Conservation (phyloP, 2,888 invertebrate species). For the Leptopilina myrica region DNA sequence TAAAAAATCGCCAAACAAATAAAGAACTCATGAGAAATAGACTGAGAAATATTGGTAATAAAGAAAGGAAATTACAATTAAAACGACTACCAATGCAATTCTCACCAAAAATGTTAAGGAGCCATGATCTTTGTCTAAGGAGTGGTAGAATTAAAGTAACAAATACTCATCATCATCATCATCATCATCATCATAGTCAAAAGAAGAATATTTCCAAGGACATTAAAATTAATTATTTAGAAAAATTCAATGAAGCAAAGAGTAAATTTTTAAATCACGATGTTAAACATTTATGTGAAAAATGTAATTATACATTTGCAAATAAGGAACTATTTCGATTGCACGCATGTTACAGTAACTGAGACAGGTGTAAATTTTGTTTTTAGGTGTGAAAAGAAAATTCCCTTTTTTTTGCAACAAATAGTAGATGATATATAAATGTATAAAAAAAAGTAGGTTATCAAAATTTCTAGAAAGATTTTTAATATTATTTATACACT, state of each 20-base stretch:
- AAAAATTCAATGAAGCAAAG: slow-evolving; percentile 42
- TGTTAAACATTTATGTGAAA: slow-evolving; percentile 64
- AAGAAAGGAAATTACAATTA: neutral
- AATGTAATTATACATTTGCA: slow-evolving; percentile 61
- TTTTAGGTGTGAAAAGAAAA: too few species aligned
- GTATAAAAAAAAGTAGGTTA: too few species aligned
- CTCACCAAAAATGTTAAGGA: slow-evolving; percentile 60
- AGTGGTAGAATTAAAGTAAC: slow-evolving; percentile 60
- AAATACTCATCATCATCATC: neutral
- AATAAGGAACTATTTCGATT: slow-evolving; percentile 55
- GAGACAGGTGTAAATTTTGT: neutral
- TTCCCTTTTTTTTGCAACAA: too few species aligned
- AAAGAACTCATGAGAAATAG: neutral
- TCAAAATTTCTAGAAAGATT: too few species aligned
- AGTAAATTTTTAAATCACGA: slow-evolving; percentile 50
- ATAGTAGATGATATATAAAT: too few species aligned
- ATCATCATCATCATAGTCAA: neutral
- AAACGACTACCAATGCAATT: slow-evolving; percentile 6
- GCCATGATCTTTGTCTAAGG: slow-evolving; percentile 61
- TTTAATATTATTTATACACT: too few species aligned
- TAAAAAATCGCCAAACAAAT: neutral
- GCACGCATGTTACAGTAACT: slow-evolving; percentile 39
- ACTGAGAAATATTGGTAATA: neutral
- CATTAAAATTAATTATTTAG: slow-evolving; percentile 28
- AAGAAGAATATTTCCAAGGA: slow-evolving; percentile 4